Base-by-base conservation (phyloP, 2,888 invertebrate species). In the Heliconius cydno region DNA sequence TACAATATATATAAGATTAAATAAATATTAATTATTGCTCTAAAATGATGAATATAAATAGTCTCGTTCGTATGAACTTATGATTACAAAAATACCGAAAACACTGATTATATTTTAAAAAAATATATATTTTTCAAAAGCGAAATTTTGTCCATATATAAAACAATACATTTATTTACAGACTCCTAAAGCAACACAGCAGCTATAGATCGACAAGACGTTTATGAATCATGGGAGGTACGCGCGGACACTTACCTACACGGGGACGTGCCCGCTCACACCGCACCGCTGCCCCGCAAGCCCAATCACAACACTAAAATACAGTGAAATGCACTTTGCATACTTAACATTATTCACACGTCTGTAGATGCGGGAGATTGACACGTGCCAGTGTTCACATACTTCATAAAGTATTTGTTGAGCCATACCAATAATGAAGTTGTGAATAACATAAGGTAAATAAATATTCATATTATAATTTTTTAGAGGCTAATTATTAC, bases 21-120 rank as follows among this genome's bases (percentile, higher is more conserved):
- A 15, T 15, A 28, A 60, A 19, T n/a, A 57, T 41, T 76, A 41
- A 19, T 22, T 9, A n/a, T 9, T 19, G 66, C n/a, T 41, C 12
- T 10, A 46, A 7, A 25, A 77, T 79, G 92, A 92, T 92, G 92
- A 91, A 86, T 88, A 84, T 83, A 84, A 86, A 85, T 89, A 89
- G 93, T 92, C 93, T 93, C 92, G 92, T 93, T 92, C 92, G 92
- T 89, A 93, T 93, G 92, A 93, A 86, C 84, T 76, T 77, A 83
- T 93, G 92, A 92, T 93, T 92, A 88, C 71, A 90, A 88, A 84
- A 70, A 82, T 90, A 91, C 91, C 91, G 84, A 85, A 80, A 82
- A 46, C 66, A 81, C 84, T 84, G 84, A 83, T 72, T 0, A 19
- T 28, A 85, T 87, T 87, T 86, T 25, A 5, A 0, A 34, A 34